Percentiles rank a stretch among this genome's conserved stretches.
phyloP scores from a whole-genome alignment of 2,113 vertebrate genomes.

The Pygathrix nemaeus region DNA sequence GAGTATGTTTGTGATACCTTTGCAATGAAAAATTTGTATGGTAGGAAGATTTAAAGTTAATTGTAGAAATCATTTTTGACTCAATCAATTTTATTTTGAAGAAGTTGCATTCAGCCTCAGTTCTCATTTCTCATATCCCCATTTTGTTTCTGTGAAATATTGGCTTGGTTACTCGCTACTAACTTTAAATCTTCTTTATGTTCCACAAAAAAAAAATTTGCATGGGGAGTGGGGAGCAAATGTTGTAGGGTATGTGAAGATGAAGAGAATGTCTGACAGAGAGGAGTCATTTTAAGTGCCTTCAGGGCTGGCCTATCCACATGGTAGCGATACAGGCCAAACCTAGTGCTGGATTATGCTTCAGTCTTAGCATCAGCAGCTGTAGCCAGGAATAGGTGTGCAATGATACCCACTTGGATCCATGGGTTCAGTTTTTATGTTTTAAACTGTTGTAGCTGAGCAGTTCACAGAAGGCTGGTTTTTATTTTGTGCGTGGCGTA shows the following conservation, averaged over 20 bases:
- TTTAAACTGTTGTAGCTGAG: background rate
- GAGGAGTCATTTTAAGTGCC: background rate
- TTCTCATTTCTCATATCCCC: background rate
- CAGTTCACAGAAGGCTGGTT: background rate
- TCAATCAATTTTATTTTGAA: slow-evolving; percentile 39
- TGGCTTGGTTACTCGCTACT: background rate
- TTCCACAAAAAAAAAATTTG: background rate
- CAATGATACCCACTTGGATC: background rate
- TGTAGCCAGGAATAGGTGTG: rapidly evolving
- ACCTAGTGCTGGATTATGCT: background rate
- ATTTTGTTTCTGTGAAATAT: slow-evolving; percentile 34
- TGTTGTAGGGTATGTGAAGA: background rate
- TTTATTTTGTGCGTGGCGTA: background rate
- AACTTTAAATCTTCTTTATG: background rate
- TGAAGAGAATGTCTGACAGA: background rate
- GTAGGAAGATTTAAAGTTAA: slow-evolving; percentile 26
- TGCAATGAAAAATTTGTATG: slow-evolving; percentile 8
- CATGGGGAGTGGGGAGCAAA: background rate
- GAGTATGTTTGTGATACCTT: slow-evolving; percentile 25
- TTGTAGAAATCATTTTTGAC: slow-evolving; percentile 5
- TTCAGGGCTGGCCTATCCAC: rapidly evolving
- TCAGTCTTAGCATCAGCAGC: background rate
- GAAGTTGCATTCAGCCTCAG: background rate
- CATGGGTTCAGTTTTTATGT: background rate
- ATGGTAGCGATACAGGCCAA: background rate